Conservation (phyloP, 1,140 invertebrate genomes). For the Zaprionus lachaisei region DNA sequence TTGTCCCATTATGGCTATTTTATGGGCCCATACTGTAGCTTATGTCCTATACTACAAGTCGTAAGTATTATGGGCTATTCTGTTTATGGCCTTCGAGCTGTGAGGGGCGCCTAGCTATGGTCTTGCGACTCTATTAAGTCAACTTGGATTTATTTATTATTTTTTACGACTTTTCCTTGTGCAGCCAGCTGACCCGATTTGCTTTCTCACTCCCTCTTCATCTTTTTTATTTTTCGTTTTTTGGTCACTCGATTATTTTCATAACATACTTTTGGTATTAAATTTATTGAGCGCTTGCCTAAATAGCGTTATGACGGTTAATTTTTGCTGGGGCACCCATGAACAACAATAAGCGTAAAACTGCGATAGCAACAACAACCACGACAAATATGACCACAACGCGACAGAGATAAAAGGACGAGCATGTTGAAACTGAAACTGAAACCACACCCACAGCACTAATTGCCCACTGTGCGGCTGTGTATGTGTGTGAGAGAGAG, state of each 20-base stretch:
- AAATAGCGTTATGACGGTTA: slow-evolving; percentile 37
- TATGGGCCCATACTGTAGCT: slow-evolving; percentile 1
- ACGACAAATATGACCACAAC: slow-evolving; percentile 1
- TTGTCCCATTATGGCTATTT: slow-evolving; percentile 27
- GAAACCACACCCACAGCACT: slow-evolving; percentile 70
- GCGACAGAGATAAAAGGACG: slow-evolving; percentile 63
- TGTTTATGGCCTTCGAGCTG: slow-evolving; percentile 24
- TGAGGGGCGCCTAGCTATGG: neutral
- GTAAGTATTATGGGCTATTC: slow-evolving; percentile 39
- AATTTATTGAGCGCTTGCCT: slow-evolving; percentile 40
- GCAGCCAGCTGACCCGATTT: slow-evolving; percentile 15
- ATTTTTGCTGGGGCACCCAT: slow-evolving; percentile 24
- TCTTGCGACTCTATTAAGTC: slow-evolving; percentile 19
- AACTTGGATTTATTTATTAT: slow-evolving; percentile 33
- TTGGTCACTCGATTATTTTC: slow-evolving; percentile 20
- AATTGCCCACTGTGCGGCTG: slow-evolving; percentile 61
- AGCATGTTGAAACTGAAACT: slow-evolving; percentile 37
- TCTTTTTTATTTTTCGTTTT: neutral
- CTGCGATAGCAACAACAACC: slow-evolving; percentile 25
- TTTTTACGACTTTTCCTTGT: slow-evolving; percentile 34
- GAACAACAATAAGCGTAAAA: slow-evolving; percentile 48
- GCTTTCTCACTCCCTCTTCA: neutral
- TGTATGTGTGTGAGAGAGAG: slow-evolving; percentile 2
- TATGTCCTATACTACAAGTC: slow-evolving; percentile 3
- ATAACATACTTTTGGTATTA: slow-evolving; percentile 43